Evolutionary conservation across 2,113 vertebrate genomes (phyloP).

Genomic region (Hippocampus abdominalis): DNA sequence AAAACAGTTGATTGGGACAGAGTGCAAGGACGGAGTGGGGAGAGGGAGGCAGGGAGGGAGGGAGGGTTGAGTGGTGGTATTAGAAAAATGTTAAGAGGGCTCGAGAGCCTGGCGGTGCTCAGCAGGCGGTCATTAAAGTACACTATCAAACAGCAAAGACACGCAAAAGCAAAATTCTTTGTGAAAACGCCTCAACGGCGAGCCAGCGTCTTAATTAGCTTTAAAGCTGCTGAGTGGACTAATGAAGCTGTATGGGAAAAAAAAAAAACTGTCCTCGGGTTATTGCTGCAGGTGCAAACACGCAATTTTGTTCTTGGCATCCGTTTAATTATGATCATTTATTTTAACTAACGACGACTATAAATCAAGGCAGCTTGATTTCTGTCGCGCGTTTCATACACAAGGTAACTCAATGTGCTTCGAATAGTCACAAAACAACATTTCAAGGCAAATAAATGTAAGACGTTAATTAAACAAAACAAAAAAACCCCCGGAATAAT

Average conservation of each 20-base stretch:
- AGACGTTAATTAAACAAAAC: no score
- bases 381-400: not conserved
- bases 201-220: conserved; percentile 29
- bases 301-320: conserved; percentile 61
- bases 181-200: conserved; percentile 14
- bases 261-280: not conserved
- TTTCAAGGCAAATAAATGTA: no score
- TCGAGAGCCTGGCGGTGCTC: conserved; percentile 61
- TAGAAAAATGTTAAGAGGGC: conserved; percentile 72
- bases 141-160: conserved; percentile 53
- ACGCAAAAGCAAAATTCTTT: conserved; percentile 11
- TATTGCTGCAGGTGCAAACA: conserved; percentile 51
- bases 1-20: conserved; percentile 56
- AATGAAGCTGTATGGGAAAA: not conserved
- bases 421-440: no score
- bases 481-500: no score
- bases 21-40: conserved; percentile 35
- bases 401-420: no score
- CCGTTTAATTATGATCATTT: conserved; percentile 69
- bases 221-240: conserved; percentile 31
- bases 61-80: conserved; percentile 13
- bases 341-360: conserved; percentile 64
- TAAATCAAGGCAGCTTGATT: no score
- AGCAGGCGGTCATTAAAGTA: conserved; percentile 66
- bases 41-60: conserved; percentile 24